Evolutionary conservation across 2,888 invertebrate genomes (phyloP), one percentile per base, ranked within the genome.

Genomic region (Cantharis nigra): DNA sequence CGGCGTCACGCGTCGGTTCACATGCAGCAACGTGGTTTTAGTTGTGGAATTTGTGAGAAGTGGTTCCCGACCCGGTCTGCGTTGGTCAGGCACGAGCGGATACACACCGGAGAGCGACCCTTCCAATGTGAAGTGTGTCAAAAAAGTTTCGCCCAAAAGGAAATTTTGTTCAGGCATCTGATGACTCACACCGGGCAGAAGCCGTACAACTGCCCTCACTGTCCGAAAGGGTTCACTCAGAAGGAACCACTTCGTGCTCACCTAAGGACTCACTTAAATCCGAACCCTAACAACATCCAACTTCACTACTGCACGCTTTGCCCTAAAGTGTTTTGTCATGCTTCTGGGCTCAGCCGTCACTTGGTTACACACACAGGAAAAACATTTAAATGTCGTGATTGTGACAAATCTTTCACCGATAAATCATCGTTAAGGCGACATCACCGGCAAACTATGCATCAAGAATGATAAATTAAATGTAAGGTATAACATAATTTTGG

Each of bases 201-300:
- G 77, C 94, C 94, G 9, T 92, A 92, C 88, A 90, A 90, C 80
- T 95, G 95, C 85, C 86, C 89, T 0, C 87, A 89, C 79, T 95
- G 95, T 83, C 89, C 90, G 0, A 93, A 92, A 85, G 91, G 93
- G 78, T 95, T 94, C 87, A 93, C 94, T 0, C 95, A 95, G 87
- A 93, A 94, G 80, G 92, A 92, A 82, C 92, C 94, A 70, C 88
- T 95, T 16, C 88, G 89, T 16, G 90, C 92, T 28, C 95, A 95
- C 86, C 90, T 91, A 84, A 88, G 91, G 1, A 89, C 90, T 30
- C 93, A 93, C 84, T 90, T 91, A 63, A 87, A 90, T 78, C 88
- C 92, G 82, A 89, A 90, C 84, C 90, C 91, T 62, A 87, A 91
- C 69, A 88, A 91, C 78, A 90, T 93, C 30, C 90, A 90, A 81